Evolutionary conservation across 2,113 vertebrate genomes (phyloP), one percentile per base, ranked within the genome.

Genomic region (Alces alces): DNA sequence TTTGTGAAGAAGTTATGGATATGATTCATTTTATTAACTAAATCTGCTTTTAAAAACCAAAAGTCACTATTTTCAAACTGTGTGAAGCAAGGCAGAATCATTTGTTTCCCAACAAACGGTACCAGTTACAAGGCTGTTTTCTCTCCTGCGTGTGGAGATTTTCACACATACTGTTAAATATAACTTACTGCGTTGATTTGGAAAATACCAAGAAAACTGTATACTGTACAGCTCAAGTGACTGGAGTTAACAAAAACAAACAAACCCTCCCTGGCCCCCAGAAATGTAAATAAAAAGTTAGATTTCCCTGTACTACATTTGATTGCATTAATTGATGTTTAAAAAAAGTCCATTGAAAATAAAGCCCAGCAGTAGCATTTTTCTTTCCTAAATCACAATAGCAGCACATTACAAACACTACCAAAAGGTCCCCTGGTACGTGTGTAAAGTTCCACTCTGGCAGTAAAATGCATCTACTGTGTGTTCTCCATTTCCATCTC

Each of bases 281-380:
- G 96, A 98, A 98, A 98, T 97, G 98, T 97, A 98, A 98, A 98
- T 97, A 98, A 98, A 98, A 98, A 98, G 97, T 93, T 86, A 98
- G 97, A 98, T 98, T 97, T 97, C 98, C 98, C 97, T 98, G 98
- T 92, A 98, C 98, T 98, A 97, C 91, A 97, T 98, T 98, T 98
- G 97, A 98, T 99, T 98, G 98, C 98, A 99, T 99, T 99, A 99
- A 99, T 98, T 99, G 98, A 98, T 98, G 98, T 98, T 98, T 96
- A 8, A 76, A 96, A 98, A 98, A 99, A 98, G 97, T 97, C 96
- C 91, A 97, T 93, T 98, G 98, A 99, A 98, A 98, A 98, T 98
- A 98, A 99, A 99, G 96, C 98, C 98, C 99, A 99, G 98, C 98
- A 99, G 99, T 98, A 97, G 98, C 98, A 99, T 99, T 98, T 99